Conservation (phyloP, 2,113 vertebrate species). For the Anseranas semipalmata region DNA sequence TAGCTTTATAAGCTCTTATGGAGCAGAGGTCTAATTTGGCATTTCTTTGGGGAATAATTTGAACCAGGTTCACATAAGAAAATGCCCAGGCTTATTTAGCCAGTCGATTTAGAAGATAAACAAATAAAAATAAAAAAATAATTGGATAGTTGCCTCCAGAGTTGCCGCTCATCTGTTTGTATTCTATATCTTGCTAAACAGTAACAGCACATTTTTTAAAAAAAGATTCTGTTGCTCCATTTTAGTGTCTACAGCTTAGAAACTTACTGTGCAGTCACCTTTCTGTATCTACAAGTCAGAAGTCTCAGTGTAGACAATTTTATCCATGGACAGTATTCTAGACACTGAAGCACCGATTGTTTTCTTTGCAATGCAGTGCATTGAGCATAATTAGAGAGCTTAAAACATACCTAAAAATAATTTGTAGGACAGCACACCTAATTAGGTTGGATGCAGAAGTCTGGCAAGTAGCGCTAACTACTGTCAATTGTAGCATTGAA, state of each 20-base stretch:
- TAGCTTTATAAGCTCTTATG: neutral
- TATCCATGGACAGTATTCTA: neutral
- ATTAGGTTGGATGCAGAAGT: neutral
- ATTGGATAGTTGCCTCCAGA: neutral
- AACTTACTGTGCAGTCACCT: neutral
- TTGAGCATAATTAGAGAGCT: neutral
- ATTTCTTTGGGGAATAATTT: neutral
- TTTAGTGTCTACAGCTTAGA: neutral
- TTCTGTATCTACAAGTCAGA: neutral
- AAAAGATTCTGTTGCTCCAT: neutral
- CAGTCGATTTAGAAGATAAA: neutral
- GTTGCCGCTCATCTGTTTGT: neutral
- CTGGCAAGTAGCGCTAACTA: neutral
- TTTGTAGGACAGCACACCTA: slow-evolving; percentile 52
- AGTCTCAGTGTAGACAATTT: neutral
- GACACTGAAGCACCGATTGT: neutral
- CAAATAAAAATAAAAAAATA: neutral
- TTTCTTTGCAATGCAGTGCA: neutral
- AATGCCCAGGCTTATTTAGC: neutral
- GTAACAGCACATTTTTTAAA: neutral
- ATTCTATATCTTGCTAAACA: neutral
- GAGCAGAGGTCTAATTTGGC: neutral
- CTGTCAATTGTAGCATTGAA: neutral
- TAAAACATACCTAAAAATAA: slow-evolving; percentile 40
- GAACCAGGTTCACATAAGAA: neutral